These are phyloP conservation scores for Sebastes melanostomus DNA, from an alignment of 2,797 vertebrate species.

Conservation along the genomic window DNA sequence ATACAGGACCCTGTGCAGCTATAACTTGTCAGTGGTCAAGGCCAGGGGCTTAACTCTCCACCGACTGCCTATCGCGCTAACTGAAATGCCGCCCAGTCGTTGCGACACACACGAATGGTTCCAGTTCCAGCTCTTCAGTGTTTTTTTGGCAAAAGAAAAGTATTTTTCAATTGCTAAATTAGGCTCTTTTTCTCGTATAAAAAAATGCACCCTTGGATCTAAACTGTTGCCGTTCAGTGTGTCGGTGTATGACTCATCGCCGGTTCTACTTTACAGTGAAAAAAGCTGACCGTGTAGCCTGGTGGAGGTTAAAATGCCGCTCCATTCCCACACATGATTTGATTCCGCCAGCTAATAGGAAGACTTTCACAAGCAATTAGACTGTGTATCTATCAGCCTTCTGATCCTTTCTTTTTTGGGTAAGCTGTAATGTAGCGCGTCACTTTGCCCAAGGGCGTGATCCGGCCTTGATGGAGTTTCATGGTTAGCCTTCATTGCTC, in stretches of 20 bases:
- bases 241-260: constrained; percentile 40
- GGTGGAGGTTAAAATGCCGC: constrained; percentile 60
- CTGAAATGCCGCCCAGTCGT: constrained; percentile 1
- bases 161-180: background rate
- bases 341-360: constrained; percentile 57
- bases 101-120: constrained; percentile 5
- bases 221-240: background rate
- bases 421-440: constrained; percentile 53
- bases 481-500: constrained; percentile 29
- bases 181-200: background rate
- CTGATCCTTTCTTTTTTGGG: constrained; percentile 45
- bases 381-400: constrained; percentile 50
- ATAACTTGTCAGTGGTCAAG: constrained; percentile 73
- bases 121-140: background rate
- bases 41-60: constrained; percentile 47
- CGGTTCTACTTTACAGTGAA: constrained; percentile 8
- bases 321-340: constrained; percentile 58
- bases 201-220: background rate
- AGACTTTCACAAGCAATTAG: constrained; percentile 67
- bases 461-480: constrained; percentile 53
- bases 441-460: constrained; percentile 64
- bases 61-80: constrained; percentile 41
- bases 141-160: background rate
- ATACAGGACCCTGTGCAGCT: constrained; percentile 45
- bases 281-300: constrained; percentile 23